Conservation (phyloP, 2,888 invertebrate genomes). For the Rhagonycha lutea region DNA sequence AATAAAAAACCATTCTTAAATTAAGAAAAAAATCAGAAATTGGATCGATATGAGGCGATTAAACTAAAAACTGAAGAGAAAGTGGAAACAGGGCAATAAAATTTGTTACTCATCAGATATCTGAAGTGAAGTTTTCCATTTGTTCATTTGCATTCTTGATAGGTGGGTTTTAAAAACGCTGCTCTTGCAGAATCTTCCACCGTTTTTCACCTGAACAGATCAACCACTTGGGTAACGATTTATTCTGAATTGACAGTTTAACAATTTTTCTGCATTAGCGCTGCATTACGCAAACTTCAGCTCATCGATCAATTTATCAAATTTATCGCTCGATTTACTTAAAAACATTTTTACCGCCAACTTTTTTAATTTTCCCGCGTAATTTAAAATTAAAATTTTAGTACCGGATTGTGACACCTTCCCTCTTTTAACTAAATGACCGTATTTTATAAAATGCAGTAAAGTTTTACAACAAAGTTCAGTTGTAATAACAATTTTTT, state of each 20-base stretch:
- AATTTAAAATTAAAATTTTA: not conserved
- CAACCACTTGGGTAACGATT: not conserved
- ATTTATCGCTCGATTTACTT: not conserved
- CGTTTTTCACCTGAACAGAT: not conserved
- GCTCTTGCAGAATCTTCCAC: not conserved
- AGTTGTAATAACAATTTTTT: conserved; percentile 3
- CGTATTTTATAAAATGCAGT: not conserved
- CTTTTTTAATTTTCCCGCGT: not conserved
- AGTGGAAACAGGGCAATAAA: no score
- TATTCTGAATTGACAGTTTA: not conserved
- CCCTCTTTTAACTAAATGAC: not conserved
- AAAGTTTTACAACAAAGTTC: conserved; percentile 2
- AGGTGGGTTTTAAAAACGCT: no score
- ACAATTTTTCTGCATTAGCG: not conserved
- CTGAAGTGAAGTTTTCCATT: no score
- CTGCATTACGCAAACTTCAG: not conserved
- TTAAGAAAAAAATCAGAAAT: no score
- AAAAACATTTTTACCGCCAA: not conserved
- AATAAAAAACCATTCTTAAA: no score
- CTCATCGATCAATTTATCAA: not conserved
- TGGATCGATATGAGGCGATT: no score
- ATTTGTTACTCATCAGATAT: no score
- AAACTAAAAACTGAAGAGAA: no score
- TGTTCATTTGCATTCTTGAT: no score
- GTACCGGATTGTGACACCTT: not conserved